phyloP scores from a whole-genome alignment of 1,140 invertebrate species.

The Streblospio benedicti region DNA sequence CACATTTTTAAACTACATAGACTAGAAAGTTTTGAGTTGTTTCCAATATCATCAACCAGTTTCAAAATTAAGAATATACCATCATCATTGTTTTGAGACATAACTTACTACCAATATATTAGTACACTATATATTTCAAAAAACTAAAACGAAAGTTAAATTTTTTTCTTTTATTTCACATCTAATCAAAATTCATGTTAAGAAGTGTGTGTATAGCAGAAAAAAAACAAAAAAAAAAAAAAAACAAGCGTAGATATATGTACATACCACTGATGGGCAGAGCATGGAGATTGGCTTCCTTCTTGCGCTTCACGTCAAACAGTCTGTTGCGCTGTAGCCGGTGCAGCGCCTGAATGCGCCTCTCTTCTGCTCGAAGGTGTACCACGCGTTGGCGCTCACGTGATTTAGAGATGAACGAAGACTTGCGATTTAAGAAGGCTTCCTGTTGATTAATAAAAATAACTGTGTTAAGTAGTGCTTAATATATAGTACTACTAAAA shows the following conservation, averaged over 20 bases:
- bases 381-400: slow-evolving; percentile 35
- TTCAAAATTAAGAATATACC: too few species aligned
- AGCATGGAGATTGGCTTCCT: slow-evolving; percentile 27
- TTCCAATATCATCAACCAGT: too few species aligned
- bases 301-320: slow-evolving; percentile 27
- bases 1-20: too few species aligned
- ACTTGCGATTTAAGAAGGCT: slow-evolving; percentile 29
- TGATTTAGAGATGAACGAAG: slow-evolving; percentile 29
- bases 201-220: too few species aligned
- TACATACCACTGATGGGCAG: slow-evolving; percentile 38
- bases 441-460: slow-evolving; percentile 31
- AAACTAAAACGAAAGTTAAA: too few species aligned
- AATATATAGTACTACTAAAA: slow-evolving; percentile 5
- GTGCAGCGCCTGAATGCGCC: slow-evolving; percentile 29
- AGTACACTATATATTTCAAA: too few species aligned
- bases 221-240: not conserved
- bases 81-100: too few species aligned
- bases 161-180: too few species aligned
- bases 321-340: slow-evolving; percentile 29
- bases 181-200: too few species aligned
- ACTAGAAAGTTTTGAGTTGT: too few species aligned
- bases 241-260: not conserved
- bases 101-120: too few species aligned
- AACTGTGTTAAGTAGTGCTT: slow-evolving; percentile 24
- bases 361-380: slow-evolving; percentile 28